These are phyloP conservation scores for Pristionchus arcanus DNA, from an alignment of 2,888 invertebrate genomes.

Conservation along the genomic window DNA sequence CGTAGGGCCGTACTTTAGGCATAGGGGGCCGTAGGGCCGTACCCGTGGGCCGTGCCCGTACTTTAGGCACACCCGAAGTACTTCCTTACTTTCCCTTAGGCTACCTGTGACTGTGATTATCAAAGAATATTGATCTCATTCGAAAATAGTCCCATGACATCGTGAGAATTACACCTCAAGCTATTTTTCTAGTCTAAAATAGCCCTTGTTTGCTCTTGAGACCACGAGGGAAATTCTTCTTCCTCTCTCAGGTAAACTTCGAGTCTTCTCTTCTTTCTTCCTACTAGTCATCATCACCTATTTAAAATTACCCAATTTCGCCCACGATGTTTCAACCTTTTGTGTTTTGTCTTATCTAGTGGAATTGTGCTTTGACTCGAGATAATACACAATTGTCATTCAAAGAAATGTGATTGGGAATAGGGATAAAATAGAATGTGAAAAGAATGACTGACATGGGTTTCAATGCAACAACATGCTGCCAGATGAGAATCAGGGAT, in stretches of 20 bases:
- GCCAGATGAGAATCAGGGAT: conserved; percentile 65
- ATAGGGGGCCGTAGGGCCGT: too few species aligned
- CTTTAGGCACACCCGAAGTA: too few species aligned
- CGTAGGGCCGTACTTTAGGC: too few species aligned
- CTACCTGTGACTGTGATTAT: background rate
- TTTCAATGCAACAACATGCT: conserved; percentile 69
- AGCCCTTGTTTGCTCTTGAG: conserved; percentile 8
- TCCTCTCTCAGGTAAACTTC: background rate
- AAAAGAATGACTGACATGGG: conserved; percentile 49
- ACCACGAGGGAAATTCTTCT: background rate
- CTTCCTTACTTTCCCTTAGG: background rate
- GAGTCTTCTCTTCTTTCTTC: conserved; percentile 64
- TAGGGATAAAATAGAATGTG: too few species aligned
- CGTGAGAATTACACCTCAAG: background rate
- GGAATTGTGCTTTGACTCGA: background rate
- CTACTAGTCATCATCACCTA: conserved; percentile 58
- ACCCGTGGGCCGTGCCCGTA: too few species aligned
- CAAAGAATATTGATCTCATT: background rate
- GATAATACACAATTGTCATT: too few species aligned
- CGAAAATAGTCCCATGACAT: background rate
- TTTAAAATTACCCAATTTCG: conserved; percentile 18
- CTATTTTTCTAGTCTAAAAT: conserved; percentile 18
- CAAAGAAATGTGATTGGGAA: too few species aligned
- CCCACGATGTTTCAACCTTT: background rate
- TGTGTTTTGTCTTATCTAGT: background rate